These are phyloP conservation scores for Mirza zaza DNA, from an alignment of 2,113 vertebrate species.

Conservation along the genomic window DNA sequence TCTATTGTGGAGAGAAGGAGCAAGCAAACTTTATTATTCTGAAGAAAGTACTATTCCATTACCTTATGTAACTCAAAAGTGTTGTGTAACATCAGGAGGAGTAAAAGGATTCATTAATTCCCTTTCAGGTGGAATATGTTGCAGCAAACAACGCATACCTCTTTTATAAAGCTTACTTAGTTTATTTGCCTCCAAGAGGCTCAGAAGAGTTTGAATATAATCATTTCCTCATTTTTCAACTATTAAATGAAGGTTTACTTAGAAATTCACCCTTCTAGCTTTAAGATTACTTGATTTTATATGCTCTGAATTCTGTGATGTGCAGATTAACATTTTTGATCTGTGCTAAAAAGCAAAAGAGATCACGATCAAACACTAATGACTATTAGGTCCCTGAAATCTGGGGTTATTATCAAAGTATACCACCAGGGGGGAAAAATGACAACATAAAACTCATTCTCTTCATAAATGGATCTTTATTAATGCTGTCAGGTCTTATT, in stretches of 20 bases:
- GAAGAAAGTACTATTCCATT: constrained; percentile 12
- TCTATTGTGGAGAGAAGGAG: neutral
- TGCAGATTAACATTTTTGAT: neutral
- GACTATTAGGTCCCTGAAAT: constrained; percentile 33
- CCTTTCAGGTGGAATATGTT: neutral
- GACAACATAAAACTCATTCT: constrained; percentile 41
- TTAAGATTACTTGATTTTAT: constrained; percentile 15
- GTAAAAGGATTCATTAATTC: neutral
- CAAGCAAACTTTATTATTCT: neutral
- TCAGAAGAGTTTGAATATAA: neutral
- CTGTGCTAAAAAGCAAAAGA: neutral
- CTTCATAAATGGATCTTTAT: constrained; percentile 56
- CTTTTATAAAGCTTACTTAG: neutral
- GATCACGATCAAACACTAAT: constrained; percentile 40
- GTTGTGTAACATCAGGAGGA: neutral
- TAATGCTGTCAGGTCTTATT: constrained; percentile 56
- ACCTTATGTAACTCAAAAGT: neutral
- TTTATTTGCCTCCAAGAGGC: neutral
- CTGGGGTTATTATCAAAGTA: constrained; percentile 57
- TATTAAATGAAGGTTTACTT: neutral
- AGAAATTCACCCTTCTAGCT: neutral
- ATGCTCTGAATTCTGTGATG: neutral
- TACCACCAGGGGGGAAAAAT: constrained; percentile 59
- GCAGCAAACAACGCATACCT: neutral
- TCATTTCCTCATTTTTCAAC: neutral